Percentiles rank a stretch among this genome's conserved stretches.
phyloP scores from a whole-genome alignment of 2,888 invertebrate genomes.

The Apamea sordens region DNA sequence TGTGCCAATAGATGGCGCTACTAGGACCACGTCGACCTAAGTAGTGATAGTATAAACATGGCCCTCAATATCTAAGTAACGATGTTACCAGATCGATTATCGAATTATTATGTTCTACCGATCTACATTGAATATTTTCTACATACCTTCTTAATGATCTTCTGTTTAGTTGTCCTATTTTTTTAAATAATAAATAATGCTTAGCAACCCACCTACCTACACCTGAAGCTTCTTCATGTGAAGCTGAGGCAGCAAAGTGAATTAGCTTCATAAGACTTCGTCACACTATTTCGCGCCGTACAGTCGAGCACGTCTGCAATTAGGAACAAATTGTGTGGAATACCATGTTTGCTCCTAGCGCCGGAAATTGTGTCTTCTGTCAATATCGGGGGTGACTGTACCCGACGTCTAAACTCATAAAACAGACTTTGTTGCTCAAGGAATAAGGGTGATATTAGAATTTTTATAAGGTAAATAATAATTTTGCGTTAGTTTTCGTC shows the following conservation, averaged over 20 bases:
- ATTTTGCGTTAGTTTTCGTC: conserved; percentile 59
- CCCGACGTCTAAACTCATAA: conserved; percentile 35
- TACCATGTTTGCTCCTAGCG: conserved; percentile 65
- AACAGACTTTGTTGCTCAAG: conserved; percentile 30
- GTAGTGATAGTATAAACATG: not conserved
- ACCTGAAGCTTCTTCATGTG: conserved; percentile 31
- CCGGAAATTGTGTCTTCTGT: conserved; percentile 85
- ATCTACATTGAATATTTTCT: not conserved
- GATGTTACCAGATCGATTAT: not conserved
- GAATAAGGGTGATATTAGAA: conserved; percentile 52
- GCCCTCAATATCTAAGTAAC: too few relatives aligned
- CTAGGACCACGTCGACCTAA: not conserved
- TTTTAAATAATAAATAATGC: not conserved
- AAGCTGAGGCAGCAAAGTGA: conserved; percentile 37
- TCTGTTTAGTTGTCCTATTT: not conserved
- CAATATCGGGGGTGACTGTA: conserved; percentile 78
- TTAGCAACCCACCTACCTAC: not conserved
- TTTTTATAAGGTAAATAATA: conserved; percentile 34
- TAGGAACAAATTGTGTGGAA: conserved; percentile 84
- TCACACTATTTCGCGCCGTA: conserved; percentile 47
- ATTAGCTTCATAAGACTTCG: conserved; percentile 53
- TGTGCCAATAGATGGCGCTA: conserved; percentile 58
- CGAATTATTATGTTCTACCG: not conserved
- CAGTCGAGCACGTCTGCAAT: conserved; percentile 75
- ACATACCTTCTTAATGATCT: not conserved